Conservation (phyloP, 2,797 vertebrate species). For the Carduelis carduelis region DNA sequence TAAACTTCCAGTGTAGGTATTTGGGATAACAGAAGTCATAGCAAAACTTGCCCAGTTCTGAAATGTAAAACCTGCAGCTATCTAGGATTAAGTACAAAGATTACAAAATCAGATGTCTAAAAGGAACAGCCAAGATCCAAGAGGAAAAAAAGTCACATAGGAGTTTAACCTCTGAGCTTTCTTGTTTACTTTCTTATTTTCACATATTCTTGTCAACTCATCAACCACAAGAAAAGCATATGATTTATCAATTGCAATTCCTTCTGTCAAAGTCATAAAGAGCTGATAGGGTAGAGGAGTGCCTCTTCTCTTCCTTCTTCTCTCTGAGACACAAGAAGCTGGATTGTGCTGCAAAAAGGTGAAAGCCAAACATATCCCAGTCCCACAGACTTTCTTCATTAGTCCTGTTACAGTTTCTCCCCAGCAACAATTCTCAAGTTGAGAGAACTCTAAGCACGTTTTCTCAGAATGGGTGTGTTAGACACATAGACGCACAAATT, state of each 20-base stretch:
- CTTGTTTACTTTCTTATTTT: background rate
- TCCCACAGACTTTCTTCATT: background rate
- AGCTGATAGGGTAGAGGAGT: background rate
- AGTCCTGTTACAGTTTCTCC: background rate
- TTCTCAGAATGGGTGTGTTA: background rate
- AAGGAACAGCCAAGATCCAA: background rate
- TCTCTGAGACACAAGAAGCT: background rate
- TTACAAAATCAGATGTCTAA: background rate
- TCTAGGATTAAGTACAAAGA: background rate
- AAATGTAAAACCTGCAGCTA: background rate
- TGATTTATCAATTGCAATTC: background rate
- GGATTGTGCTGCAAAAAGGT: background rate
- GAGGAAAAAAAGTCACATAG: background rate
- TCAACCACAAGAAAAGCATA: background rate
- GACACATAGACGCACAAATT: background rate
- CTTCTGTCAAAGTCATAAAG: background rate
- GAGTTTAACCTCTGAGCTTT: background rate
- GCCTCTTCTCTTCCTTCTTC: background rate
- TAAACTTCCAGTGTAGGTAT: background rate
- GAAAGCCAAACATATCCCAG: background rate
- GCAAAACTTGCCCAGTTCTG: background rate
- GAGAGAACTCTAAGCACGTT: background rate
- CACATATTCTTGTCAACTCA: background rate
- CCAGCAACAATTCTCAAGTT: background rate
- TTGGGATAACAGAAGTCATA: background rate